Evolutionary conservation across 1,140 invertebrate genomes (phyloP), one percentile per base, ranked within the genome.

Genomic region (Drosophila watanabei): DNA sequence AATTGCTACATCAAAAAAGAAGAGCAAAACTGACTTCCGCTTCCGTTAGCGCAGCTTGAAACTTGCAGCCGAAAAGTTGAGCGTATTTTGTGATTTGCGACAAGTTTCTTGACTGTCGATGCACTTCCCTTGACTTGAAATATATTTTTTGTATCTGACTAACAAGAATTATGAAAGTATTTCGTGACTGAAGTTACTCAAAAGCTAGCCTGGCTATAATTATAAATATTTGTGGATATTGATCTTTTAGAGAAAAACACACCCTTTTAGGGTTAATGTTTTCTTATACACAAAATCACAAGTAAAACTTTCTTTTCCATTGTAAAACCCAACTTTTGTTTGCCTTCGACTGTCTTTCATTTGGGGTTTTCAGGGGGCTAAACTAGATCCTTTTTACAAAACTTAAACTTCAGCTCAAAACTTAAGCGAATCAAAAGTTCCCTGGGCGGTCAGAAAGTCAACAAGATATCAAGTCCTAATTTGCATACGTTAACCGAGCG

Each of bases 1-100:
- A 82, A 82, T 86, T 86, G 80, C 75, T 82, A 75, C 71, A 80
- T 72, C 66, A 70, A 80, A 81, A 85, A 70, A 81, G 75, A 20
- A 37, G 3, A 24, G 24, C 24, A 24, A 37, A 63, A 65, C 46
- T 72, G 66, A 87, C 83, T 80, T 86, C 83, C 83, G 79, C 35
- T 86, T 86, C 79, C 83, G 83, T 41, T 84, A 43, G 63, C 79
- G 46, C 71, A 60, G 75, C 82, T 70, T 56, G 63, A 82, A 32
- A 54, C 63, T 80, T 60, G 59, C 61, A 79, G 58, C 69, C 54
- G 43, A 66, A 75, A 71, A 75, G 60, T 64, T 78, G 28, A 61
- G 43, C 30, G n/a, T 75, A 43, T 49, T 35, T 59, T 43, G 30
- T 61, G 70, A 73, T 46, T 63, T 62, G 51, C 43, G 41, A 41